These are phyloP conservation scores for Cladorhizidae sp. DNA, from an alignment of 37 sponge, comb jelly and placozoan species.

Conservation along the genomic window DNA sequence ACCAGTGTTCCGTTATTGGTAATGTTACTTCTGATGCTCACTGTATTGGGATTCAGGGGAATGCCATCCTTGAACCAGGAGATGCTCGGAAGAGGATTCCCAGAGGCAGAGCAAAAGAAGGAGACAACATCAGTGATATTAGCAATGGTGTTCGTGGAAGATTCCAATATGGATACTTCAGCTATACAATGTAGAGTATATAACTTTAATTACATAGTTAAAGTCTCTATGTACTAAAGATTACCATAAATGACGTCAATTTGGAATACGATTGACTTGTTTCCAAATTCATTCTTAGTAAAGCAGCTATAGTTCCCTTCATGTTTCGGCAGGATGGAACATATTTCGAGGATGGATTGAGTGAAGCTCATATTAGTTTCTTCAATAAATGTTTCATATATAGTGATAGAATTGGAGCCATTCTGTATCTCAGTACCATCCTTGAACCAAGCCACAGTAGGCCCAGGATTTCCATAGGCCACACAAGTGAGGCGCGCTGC, in stretches of 20 bases:
- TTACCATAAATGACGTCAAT: not conserved
- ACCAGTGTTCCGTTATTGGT: not conserved
- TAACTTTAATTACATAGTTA: not conserved
- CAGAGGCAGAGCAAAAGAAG: constrained; percentile 41
- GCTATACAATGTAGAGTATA: not conserved
- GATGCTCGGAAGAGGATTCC: constrained; percentile 23
- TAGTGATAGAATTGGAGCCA: not conserved
- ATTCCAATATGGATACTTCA: not conserved
- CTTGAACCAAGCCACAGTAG: not conserved
- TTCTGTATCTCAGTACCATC: not conserved
- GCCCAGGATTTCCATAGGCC: constrained; percentile 12
- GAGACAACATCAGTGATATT: not conserved
- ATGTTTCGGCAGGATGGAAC: not conserved
- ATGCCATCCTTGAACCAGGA: constrained; percentile 17
- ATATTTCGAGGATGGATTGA: constrained; percentile 15
- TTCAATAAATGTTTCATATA: not conserved
- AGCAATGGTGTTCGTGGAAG: not conserved
- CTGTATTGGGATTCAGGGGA: not conserved
- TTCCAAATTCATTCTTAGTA: not conserved
- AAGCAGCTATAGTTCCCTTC: constrained; percentile 6
- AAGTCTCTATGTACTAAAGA: not conserved
- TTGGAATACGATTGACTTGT: not conserved
- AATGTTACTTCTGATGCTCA: not conserved
- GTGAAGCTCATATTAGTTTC: not conserved
- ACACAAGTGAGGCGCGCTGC: constrained; percentile 5